A percentile compares a stretch with the other conserved stretches of the same genome.
Conservation (phyloP, 2,113 vertebrate genomes). For the Electrona antarctica region DNA sequence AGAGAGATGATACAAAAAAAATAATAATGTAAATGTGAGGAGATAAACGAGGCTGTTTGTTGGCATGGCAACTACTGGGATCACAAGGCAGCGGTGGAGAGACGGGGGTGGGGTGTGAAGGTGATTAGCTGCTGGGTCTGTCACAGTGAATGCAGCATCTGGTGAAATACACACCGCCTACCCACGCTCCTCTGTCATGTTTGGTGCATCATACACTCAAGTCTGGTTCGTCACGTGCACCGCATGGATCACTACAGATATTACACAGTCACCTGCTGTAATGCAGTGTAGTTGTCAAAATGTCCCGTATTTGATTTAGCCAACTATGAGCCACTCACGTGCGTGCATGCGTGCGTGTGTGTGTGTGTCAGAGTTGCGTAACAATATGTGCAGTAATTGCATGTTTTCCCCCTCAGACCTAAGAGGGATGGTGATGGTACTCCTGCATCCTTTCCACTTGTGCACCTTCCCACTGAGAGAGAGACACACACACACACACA, state of each 20-base stretch:
- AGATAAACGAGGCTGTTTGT: slow-evolving; percentile 90
- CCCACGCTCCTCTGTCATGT: slow-evolving; percentile 17
- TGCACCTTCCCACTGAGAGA: neutral
- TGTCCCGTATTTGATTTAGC: neutral
- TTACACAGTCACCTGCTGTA: neutral
- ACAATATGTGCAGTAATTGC: too few relatives aligned
- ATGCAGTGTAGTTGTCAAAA: neutral
- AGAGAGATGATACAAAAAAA: slow-evolving; percentile 33
- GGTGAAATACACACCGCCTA: slow-evolving; percentile 57
- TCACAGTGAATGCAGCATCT: slow-evolving; percentile 90
- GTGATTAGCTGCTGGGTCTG: slow-evolving; percentile 92
- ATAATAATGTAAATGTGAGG: slow-evolving; percentile 73
- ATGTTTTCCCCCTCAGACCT: too few relatives aligned
- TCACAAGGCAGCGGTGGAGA: slow-evolving; percentile 85
- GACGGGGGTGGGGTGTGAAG: slow-evolving; percentile 83
- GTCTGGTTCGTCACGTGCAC: neutral
- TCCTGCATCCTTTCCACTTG: slow-evolving; percentile 8
- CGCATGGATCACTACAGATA: slow-evolving; percentile 15
- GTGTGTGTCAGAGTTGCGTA: neutral
- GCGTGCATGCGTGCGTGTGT: neutral
- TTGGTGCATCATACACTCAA: neutral
- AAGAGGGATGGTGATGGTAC: neutral
- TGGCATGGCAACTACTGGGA: slow-evolving; percentile 87
- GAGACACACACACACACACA: neutral
- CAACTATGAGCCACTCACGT: neutral